A percentile compares a stretch with the other conserved stretches of the same genome.
Evolutionary conservation across 1,140 invertebrate genomes (phyloP).

Genomic region (Oreohelix idahoensis): DNA sequence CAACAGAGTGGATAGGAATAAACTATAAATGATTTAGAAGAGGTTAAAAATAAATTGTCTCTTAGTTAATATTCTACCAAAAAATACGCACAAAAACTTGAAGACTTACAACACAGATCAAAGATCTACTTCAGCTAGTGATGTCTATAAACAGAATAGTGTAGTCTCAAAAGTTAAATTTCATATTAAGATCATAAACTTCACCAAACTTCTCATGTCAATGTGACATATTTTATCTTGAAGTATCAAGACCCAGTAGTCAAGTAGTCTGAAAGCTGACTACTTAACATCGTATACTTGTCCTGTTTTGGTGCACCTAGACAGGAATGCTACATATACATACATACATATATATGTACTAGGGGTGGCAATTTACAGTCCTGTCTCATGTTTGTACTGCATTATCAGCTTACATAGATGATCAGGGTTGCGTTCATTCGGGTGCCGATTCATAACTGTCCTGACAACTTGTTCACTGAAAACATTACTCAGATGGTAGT

Average conservation of each 20-base stretch:
- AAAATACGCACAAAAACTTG: too few species aligned
- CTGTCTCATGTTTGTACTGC: background rate
- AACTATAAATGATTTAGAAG: too few species aligned
- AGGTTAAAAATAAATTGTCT: too few species aligned
- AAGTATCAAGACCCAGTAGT: background rate
- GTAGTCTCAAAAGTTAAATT: too few species aligned
- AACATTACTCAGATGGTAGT: slow-evolving; percentile 88
- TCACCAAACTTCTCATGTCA: background rate
- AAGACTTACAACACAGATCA: too few species aligned
- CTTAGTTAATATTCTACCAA: too few species aligned
- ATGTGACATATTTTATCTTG: background rate
- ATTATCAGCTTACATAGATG: slow-evolving; percentile 80
- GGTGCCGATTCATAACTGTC: slow-evolving; percentile 86
- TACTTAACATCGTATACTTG: background rate
- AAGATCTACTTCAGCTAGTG: too few species aligned
- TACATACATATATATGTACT: too few species aligned
- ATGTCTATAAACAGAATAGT: too few species aligned
- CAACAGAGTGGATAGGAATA: too few species aligned
- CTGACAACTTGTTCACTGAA: slow-evolving; percentile 91
- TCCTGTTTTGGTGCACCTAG: background rate
- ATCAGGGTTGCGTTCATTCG: slow-evolving; percentile 89
- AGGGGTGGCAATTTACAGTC: background rate
- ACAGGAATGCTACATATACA: background rate
- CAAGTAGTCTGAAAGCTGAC: background rate
- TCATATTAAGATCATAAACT: too few species aligned